Conservation (phyloP, 2,797 vertebrate genomes). For the Ceyx erithaca region DNA sequence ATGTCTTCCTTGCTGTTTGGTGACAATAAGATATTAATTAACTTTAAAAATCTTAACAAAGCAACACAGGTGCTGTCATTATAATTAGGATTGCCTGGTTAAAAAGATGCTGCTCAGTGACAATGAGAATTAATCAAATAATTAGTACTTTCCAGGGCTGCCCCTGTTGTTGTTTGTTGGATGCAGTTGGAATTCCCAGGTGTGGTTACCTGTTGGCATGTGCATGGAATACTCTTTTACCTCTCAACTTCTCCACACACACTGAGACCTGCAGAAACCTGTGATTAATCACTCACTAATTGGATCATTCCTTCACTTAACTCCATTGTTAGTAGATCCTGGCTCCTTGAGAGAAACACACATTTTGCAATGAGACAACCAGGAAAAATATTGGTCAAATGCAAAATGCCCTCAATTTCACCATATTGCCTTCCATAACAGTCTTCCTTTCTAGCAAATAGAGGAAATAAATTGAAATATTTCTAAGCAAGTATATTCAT, state of each 20-base stretch:
- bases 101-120: slow-evolving; percentile 39
- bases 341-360: slow-evolving; percentile 37
- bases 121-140: slow-evolving; percentile 65
- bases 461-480: accelerated
- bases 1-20: slow-evolving; percentile 11
- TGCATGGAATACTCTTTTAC: slow-evolving; percentile 41
- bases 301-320: slow-evolving; percentile 47
- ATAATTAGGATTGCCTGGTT: slow-evolving; percentile 53
- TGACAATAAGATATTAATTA: slow-evolving; percentile 63
- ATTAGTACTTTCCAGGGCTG: slow-evolving; percentile 39
- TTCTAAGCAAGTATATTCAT: neutral
- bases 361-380: neutral
- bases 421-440: neutral
- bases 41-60: slow-evolving; percentile 32
- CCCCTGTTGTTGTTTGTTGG: neutral
- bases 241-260: neutral
- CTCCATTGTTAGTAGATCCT: neutral
- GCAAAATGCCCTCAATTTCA: neutral
- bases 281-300: slow-evolving; percentile 67
- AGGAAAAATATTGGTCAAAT: slow-evolving; percentile 23
- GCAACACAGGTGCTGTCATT: neutral
- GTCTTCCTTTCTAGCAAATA: neutral
- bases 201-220: neutral
- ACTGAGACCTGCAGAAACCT: slow-evolving; percentile 13
- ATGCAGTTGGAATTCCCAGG: slow-evolving; percentile 14